Percentiles rank a stretch among this genome's conserved stretches.
Evolutionary conservation across 2,888 invertebrate genomes (phyloP).

Genomic region (Pammene fasciana): DNA sequence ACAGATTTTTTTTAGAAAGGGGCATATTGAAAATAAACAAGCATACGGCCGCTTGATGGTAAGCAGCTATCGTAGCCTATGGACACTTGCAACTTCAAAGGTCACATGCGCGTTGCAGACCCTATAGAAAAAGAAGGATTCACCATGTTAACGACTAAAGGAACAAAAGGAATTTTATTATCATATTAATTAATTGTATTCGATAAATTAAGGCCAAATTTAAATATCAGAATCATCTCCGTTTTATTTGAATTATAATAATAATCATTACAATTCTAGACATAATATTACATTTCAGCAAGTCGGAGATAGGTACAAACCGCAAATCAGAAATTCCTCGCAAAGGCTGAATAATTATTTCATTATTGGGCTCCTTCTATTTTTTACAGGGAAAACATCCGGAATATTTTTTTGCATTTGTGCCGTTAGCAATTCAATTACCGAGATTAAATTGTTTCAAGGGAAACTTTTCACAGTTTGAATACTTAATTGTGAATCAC

Average conservation of each 20-base stretch:
- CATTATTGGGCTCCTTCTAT: background rate
- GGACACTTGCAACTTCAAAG: too few relatives aligned
- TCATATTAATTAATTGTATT: too few relatives aligned
- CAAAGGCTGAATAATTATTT: background rate
- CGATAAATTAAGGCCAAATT: too few relatives aligned
- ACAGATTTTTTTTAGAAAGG: too few relatives aligned
- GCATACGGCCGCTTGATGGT: too few relatives aligned
- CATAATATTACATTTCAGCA: background rate
- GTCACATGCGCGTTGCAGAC: too few relatives aligned
- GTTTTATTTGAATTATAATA: background rate
- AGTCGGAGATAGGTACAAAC: background rate
- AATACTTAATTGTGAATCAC: background rate
- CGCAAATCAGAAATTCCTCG: background rate
- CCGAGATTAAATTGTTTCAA: background rate
- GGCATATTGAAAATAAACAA: too few relatives aligned
- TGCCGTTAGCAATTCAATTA: conserved; percentile 7
- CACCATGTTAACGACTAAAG: too few relatives aligned
- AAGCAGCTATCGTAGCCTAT: too few relatives aligned
- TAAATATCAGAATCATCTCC: too few relatives aligned
- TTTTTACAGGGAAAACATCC: background rate
- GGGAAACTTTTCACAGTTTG: conserved; percentile 5
- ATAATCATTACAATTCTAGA: background rate
- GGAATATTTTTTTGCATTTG: background rate
- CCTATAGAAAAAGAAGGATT: too few relatives aligned
- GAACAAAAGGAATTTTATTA: too few relatives aligned